Percentiles rank a stretch among this genome's conserved stretches.
These are phyloP conservation scores for Cricetomys ansorgei DNA, from an alignment of 2,113 vertebrate species.

Conservation along the genomic window DNA sequence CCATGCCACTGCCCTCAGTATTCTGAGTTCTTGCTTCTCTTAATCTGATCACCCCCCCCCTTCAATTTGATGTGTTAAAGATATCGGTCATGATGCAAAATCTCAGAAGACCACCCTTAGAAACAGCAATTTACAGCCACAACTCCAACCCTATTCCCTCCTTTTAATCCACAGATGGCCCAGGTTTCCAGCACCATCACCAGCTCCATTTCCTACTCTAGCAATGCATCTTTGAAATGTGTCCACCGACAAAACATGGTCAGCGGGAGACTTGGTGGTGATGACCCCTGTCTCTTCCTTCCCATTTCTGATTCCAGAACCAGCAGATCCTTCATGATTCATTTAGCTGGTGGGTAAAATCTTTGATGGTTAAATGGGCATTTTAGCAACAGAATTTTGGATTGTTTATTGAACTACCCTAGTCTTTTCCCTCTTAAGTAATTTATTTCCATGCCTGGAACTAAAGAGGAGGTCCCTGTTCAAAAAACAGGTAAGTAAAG, in stretches of 20 bases:
- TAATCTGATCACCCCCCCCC: not conserved
- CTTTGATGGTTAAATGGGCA: not conserved
- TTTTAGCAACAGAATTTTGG: not conserved
- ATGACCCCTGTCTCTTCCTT: not conserved
- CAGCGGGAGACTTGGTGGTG: not conserved
- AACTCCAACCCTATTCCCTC: not conserved
- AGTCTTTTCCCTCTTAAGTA: not conserved
- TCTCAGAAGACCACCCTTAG: not conserved
- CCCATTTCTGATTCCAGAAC: not conserved
- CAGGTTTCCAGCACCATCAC: constrained; percentile 1
- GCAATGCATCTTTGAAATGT: not conserved
- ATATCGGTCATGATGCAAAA: not conserved
- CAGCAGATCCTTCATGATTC: not conserved
- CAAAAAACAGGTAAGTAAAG: not conserved
- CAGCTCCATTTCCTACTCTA: not conserved
- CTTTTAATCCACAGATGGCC: not conserved
- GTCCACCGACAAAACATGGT: not conserved
- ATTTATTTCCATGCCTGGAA: not conserved
- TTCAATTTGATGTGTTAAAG: not conserved
- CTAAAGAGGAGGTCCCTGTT: not conserved
- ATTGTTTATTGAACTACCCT: not conserved
- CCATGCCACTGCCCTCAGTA: not conserved
- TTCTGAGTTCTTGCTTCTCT: not conserved
- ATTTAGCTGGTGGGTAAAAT: not conserved
- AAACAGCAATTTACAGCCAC: not conserved